Evolutionary conservation across 2,113 vertebrate genomes (phyloP), one percentile per base, ranked within the genome.

Genomic region (Antennarius striatus): DNA sequence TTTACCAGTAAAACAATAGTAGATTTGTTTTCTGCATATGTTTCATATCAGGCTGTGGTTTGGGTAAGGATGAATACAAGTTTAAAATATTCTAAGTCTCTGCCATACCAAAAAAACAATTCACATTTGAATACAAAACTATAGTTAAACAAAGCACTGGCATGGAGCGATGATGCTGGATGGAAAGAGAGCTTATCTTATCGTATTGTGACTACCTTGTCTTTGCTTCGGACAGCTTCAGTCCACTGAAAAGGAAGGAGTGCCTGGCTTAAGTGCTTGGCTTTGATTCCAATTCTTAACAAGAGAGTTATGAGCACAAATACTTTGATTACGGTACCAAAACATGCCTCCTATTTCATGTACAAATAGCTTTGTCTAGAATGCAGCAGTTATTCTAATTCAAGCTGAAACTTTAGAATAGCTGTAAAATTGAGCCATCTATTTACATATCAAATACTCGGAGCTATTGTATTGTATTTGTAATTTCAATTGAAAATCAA

Each of bases 11-110:
- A 77, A 87, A 91, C 88, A 92, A 92, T 89, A 72, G 77, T 67
- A 77, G 83, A 84, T 90, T 92, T 92, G 90, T 88, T 86, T 80
- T 65, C 68, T 60, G 85, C 87, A 36, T 88, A 83, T 68, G 77
- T 74, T 71, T 88, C 76, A 84, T 88, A 89, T 90, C 86, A 84
- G 88, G 88, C 89, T 90, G 86, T 62, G 85, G 86, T 88, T 92
- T 91, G 79, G 83, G 70, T 74, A 77, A 57, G 88, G 80, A 89
- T 90, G 86, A 92, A 89, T 84, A 82, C 53, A 75, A 81, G 77
- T 90, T 80, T 88, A 87, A 92, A 86, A 85, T 81, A 86, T 70
- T 50, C 74, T 73, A 76, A 85, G 78, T 84, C 81, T 83, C 80
- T 65, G 51, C 76, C 58, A 76, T 71, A 57, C 79, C 61, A 39